Base-by-base conservation (phyloP, 2,888 invertebrate genomes). In the Brachypterus glaber region DNA sequence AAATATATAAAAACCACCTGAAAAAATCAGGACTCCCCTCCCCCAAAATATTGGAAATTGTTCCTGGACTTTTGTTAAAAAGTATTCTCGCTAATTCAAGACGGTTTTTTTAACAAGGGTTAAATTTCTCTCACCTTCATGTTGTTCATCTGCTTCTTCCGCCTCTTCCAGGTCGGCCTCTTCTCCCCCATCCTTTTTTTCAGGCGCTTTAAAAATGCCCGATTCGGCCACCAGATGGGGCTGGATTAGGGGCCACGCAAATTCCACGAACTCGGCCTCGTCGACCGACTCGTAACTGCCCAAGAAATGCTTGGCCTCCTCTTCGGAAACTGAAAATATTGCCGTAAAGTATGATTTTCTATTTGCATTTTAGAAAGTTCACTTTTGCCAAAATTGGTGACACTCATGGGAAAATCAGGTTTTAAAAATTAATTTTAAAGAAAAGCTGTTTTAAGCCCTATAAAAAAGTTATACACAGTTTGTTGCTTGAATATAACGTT, bases 221-320 rank as follows among this genome's bases (percentile, higher is more conserved):
- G 81, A 74, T 44, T 87, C 82, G 55, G 80, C 66, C 79, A 87
- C 80, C 37, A 83, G 62, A 47, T 81, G 74, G 1, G 88, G 85
- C 60, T 89, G 90, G 30, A 90, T 72, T 37, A 79, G 67, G 7
- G 79, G 70, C 87, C 88, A 91, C n/a, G 80, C 77, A 12, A 71
- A 63, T 5, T 74, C 67, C 3, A 79, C 51, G 54, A 87, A 89
- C 3, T 75, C 72, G 35, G 84, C 79, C 40, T 76, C 63, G 51
- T 78, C 74, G 33, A 86, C 68, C 54, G 77, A 77, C 30, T 79
- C 76, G 40, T 74, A 72, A 41, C 82, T 79, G 47, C 75, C 76
- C 36, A 86, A 66, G 64, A 83, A 85, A 55, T 71, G 79, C 55
- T 75, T 77, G 0, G 88, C 82, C 69, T 97, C 96, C 40, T 92